phyloP scores from a whole-genome alignment of 2,797 vertebrate species.

The Coregonus sp. region DNA sequence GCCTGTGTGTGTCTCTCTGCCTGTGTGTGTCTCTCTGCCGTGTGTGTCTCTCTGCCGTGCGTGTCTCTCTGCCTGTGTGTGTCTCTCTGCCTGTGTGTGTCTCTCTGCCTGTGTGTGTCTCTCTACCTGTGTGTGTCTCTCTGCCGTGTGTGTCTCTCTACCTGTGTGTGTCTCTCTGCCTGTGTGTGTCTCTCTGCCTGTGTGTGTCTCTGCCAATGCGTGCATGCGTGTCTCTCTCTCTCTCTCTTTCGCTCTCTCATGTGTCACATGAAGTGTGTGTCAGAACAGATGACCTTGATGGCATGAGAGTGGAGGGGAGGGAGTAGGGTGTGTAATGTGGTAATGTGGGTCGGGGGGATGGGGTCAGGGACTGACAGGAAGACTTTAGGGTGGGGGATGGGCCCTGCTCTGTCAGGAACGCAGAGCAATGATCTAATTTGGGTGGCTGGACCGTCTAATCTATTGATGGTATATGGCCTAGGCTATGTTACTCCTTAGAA shows the following conservation, averaged over 20 bases:
- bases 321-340: neutral
- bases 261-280: slow-evolving; percentile 28
- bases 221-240: slow-evolving; percentile 5
- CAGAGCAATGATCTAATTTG: slow-evolving; percentile 30
- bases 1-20: neutral
- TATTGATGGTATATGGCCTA: neutral
- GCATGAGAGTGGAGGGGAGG: slow-evolving; percentile 57
- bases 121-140: no score
- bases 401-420: slow-evolving; percentile 38
- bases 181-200: neutral
- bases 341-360: slow-evolving; percentile 23
- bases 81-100: no score
- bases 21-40: slow-evolving; percentile 17
- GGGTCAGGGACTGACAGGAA: slow-evolving; percentile 58
- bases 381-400: slow-evolving; percentile 34
- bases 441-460: neutral
- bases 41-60: slow-evolving; percentile 1
- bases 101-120: neutral
- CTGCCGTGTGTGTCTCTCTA: neutral
- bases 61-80: no score
- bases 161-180: slow-evolving; percentile 10
- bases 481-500: neutral
- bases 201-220: slow-evolving; percentile 2
- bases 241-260: neutral
- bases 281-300: slow-evolving; percentile 73